A percentile compares a stretch with the other conserved stretches of the same genome.
Conservation (phyloP, 2,888 invertebrate species). For the Andrena hattorfiana region DNA sequence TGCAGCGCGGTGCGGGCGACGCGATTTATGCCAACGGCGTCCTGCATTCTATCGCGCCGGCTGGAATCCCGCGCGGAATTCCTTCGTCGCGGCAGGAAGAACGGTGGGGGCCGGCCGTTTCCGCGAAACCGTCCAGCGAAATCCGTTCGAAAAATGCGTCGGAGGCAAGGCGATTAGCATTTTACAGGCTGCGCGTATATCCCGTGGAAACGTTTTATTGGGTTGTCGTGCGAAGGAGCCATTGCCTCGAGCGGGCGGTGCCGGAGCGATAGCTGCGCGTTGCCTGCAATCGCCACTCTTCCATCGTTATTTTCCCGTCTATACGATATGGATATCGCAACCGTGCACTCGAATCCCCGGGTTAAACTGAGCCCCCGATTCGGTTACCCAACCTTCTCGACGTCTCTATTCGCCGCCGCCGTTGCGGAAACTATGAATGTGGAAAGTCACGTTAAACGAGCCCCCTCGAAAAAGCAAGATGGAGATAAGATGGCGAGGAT, state of each 20-base stretch:
- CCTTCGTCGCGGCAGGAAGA: conserved; percentile 42
- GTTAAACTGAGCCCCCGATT: conserved; percentile 67
- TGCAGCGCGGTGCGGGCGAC: conserved; percentile 30
- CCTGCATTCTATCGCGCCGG: conserved; percentile 19
- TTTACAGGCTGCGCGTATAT: conserved; percentile 79
- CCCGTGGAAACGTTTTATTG: conserved; percentile 82
- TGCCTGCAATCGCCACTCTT: conserved; percentile 55
- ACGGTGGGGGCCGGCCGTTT: conserved; percentile 68
- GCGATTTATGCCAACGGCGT: conserved; percentile 38
- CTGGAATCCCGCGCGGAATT: conserved; percentile 27
- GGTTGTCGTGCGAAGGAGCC: conserved; percentile 83
- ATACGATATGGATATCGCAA: conserved; percentile 67
- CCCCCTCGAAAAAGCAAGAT: conserved; percentile 4
- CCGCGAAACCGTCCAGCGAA: conserved; percentile 74
- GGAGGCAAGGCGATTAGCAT: conserved; percentile 80
- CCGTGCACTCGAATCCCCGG: conserved; percentile 41
- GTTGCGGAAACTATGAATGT: conserved; percentile 8
- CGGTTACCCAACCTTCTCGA: conserved; percentile 71
- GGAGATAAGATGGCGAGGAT: conserved; percentile 12
- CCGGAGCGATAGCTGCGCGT: conserved; percentile 37
- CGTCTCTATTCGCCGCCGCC: conserved; percentile 63
- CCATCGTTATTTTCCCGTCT: conserved; percentile 73
- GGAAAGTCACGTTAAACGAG: conserved; percentile 9
- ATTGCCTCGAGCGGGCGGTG: conserved; percentile 70
- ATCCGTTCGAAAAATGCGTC: conserved; percentile 79